phyloP scores from a whole-genome alignment of 2,888 invertebrate genomes.

The Dolomedes plantarius region DNA sequence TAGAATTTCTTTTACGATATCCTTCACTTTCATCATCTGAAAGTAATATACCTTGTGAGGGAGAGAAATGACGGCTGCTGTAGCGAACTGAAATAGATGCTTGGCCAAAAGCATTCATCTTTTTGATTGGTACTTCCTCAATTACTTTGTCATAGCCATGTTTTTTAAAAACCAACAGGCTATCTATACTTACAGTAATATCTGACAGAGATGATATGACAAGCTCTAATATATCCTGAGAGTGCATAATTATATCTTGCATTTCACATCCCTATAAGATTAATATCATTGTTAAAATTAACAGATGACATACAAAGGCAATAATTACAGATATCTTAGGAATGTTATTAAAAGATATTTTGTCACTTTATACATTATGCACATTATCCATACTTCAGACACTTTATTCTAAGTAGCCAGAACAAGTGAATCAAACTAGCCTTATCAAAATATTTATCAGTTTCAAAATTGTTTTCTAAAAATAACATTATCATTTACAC shows the following conservation, averaged over 20 bases:
- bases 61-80: constrained; percentile 58
- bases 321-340: too few species aligned
- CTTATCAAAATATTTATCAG: too few species aligned
- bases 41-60: neutral
- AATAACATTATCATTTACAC: too few species aligned
- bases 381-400: too few species aligned
- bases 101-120: neutral
- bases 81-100: constrained; percentile 30
- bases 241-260: constrained; percentile 19
- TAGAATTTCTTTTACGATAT: neutral
- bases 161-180: neutral
- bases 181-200: neutral
- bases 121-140: neutral
- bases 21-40: neutral
- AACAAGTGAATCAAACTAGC: too few species aligned
- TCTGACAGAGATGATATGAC: constrained; percentile 22
- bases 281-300: too few species aligned
- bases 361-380: too few species aligned
- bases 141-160: neutral
- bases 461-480: too few species aligned
- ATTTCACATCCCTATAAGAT: constrained; percentile 40
- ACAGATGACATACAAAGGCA: too few species aligned
- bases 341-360: too few species aligned
- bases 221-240: constrained; percentile 35
- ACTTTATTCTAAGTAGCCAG: too few species aligned